Conservation (phyloP, 2,113 vertebrate species). For the Rhinoderma darwinii region DNA sequence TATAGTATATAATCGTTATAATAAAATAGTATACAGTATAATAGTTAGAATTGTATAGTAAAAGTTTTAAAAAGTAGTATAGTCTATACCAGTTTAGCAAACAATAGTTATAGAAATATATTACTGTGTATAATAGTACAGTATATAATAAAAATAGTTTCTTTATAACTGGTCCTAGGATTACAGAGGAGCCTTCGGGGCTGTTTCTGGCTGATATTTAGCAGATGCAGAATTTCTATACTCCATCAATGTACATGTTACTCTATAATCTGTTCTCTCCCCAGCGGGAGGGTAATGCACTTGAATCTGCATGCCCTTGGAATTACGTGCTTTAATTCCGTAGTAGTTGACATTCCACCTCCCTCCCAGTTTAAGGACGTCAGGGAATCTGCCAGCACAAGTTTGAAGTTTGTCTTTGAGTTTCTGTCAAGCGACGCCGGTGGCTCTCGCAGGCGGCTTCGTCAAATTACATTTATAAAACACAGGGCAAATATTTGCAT, state of each 20-base stretch:
- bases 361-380: slow-evolving; percentile 22
- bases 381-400: slow-evolving; percentile 42
- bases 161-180: background rate
- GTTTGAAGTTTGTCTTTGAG: slow-evolving; percentile 35
- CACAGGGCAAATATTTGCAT: slow-evolving; percentile 54
- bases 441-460: slow-evolving; percentile 23
- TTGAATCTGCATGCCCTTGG: slow-evolving; percentile 21
- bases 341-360: slow-evolving; percentile 38
- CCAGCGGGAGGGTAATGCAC: slow-evolving; percentile 9
- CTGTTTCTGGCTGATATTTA: background rate
- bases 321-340: slow-evolving; percentile 20
- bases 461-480: slow-evolving; percentile 52
- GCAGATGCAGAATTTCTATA: background rate
- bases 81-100: too few species aligned
- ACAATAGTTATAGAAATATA: background rate
- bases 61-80: too few species aligned
- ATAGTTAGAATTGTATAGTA: background rate
- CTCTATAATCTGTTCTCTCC: background rate
- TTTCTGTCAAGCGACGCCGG: slow-evolving; percentile 19
- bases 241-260: background rate
- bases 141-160: background rate
- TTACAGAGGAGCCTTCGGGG: background rate
- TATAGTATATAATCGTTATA: background rate
- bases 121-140: background rate
- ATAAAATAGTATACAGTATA: background rate